Base-by-base conservation (phyloP, 2,113 vertebrate species). In the Ptyas mucosa region DNA sequence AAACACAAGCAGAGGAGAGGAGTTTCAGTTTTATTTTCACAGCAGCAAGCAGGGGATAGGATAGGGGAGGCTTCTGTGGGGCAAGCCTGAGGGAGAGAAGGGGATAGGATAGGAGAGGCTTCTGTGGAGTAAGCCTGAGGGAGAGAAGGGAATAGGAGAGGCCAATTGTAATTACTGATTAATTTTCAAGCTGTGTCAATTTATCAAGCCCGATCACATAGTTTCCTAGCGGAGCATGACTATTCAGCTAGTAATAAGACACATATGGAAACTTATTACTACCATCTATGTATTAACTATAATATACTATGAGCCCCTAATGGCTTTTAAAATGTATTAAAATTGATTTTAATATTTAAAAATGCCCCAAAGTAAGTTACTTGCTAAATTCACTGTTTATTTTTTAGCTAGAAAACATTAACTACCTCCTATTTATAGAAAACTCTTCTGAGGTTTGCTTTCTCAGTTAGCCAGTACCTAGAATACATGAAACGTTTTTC, bases 281-380 rank as follows among this genome's bases (percentile, higher is more conserved):
- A 93, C 95, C 75, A 94, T 95, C 93, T 75, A 92, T 93, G 95
- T 96, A 94, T 94, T 85, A 39, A 89, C 81, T 57, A 95, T 49
- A 1, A 5, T 89, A 91, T 93, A 86, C 87, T 91, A 93, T 95
- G 95, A 90, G 53, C 94, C 92, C 90, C 93, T 87, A 61, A 94
- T 29, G 91, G 81, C 3, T 85, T 94, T 91, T 95, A 86, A 95
- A 88, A 92, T 91, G 20, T 88, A 96, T 18, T 51, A 24, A 52
- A 90, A 94, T 93, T 94, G 49, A 93, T 89, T 93, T 69, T 90
- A 26, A 58, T 89, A 39, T 94, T 95, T 94, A 96, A 92, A 93
- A 93, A 51, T 0, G 2, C 75, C 93, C 93, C 92, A 94, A 91
- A 91, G 95, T 94, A 94, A 93, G n/a, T 92, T 46, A 61, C 1